A percentile compares a stretch with the other conserved stretches of the same genome.
These are phyloP conservation scores for Luffia ferchaultella DNA, from an alignment of 2,888 invertebrate species.

Conservation along the genomic window DNA sequence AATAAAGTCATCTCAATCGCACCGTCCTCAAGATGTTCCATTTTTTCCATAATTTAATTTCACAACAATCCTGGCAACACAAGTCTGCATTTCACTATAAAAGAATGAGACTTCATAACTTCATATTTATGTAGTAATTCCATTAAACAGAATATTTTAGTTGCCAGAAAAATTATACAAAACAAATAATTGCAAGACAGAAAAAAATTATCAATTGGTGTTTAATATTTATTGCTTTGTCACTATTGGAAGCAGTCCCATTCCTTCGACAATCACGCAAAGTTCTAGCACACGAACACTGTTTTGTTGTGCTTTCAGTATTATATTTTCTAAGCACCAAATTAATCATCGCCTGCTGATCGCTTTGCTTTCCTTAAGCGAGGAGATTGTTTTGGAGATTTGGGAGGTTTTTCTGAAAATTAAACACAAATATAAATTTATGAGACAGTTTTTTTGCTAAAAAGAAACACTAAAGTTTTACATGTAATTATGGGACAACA, in stretches of 20 bases:
- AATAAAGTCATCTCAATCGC: not conserved
- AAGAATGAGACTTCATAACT: slow-evolving; percentile 10
- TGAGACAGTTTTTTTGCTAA: no score
- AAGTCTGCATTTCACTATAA: slow-evolving; percentile 24
- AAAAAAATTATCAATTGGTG: slow-evolving; percentile 42
- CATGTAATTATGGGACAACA: no score
- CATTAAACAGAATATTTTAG: slow-evolving; percentile 13
- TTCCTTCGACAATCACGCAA: not conserved
- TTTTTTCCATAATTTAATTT: slow-evolving; percentile 62
- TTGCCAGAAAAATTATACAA: no score
- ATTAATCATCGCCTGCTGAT: slow-evolving; percentile 74
- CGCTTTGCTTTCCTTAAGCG: slow-evolving; percentile 81
- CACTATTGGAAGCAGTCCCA: slow-evolving; percentile 11
- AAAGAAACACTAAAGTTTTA: no score
- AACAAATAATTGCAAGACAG: no score
- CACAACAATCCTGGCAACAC: slow-evolving; percentile 48
- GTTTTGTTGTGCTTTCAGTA: slow-evolving; percentile 21
- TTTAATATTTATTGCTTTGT: slow-evolving; percentile 22
- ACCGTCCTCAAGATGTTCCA: not conserved
- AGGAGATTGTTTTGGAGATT: slow-evolving; percentile 74
- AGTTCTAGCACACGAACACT: slow-evolving; percentile 14
- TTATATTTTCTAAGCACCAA: slow-evolving; percentile 7
- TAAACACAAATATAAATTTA: slow-evolving; percentile 16
- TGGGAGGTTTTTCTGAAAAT: slow-evolving; percentile 76
- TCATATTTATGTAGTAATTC: slow-evolving; percentile 42